A percentile compares a stretch with the other conserved stretches of the same genome.
phyloP scores from a whole-genome alignment of 2,888 invertebrate genomes.

The Reticulitermes lucifugus region DNA sequence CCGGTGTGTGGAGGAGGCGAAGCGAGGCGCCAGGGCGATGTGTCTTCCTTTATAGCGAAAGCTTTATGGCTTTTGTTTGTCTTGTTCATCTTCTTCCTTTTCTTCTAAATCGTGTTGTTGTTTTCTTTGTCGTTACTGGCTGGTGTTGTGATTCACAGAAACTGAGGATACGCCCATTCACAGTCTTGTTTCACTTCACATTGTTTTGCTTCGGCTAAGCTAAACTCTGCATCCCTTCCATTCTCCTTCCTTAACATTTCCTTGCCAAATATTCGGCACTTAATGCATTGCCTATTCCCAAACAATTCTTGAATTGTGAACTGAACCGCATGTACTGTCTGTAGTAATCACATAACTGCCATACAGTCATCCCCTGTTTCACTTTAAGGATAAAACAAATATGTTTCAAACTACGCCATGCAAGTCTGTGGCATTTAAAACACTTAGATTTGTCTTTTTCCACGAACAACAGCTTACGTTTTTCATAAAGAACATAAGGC shows the following conservation, averaged over 20 bases:
- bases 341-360: too few species aligned
- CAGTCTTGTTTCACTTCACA: constrained; percentile 5
- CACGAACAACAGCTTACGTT: too few species aligned
- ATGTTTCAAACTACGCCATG: too few species aligned
- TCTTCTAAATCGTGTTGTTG: constrained; percentile 37
- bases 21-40: constrained; percentile 28
- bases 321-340: too few species aligned
- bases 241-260: not conserved
- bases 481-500: too few species aligned
- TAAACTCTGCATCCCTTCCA: not conserved
- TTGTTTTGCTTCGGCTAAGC: not conserved
- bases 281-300: not conserved
- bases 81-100: constrained; percentile 24
- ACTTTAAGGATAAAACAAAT: too few species aligned
- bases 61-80: constrained; percentile 47
- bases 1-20: constrained; percentile 16
- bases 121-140: not conserved
- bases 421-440: too few species aligned
- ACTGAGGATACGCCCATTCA: constrained; percentile 34
- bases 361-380: too few species aligned
- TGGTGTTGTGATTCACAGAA: not conserved
- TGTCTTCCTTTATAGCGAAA: constrained; percentile 39
- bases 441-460: too few species aligned
- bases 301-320: not conserved
- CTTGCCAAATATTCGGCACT: not conserved